phyloP scores from a whole-genome alignment of 2,888 invertebrate species.

The Panopea generosa region DNA sequence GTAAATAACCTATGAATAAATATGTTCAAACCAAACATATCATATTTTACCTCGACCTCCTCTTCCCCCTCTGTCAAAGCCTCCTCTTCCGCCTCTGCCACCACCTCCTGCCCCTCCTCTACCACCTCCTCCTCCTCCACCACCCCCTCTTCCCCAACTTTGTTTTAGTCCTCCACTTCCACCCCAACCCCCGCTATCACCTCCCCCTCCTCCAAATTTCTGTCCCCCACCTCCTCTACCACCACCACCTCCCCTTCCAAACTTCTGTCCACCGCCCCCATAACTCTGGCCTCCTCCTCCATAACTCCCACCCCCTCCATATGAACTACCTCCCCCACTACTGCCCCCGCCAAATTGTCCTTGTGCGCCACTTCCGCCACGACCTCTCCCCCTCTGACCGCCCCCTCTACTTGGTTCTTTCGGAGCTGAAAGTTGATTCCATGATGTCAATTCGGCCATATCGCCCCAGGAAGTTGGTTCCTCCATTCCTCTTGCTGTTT shows the following conservation, averaged over 20 bases:
- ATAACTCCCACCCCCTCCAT: not conserved
- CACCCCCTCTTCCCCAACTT: conserved; percentile 17
- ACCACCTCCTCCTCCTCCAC: conserved; percentile 37
- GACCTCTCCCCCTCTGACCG: conserved; percentile 60
- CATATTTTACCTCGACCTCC: conserved; percentile 24
- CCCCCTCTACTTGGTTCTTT: conserved; percentile 9
- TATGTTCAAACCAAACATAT: too few relatives aligned
- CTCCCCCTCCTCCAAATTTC: conserved; percentile 20
- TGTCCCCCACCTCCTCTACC: conserved; percentile 9
- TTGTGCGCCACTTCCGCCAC: conserved; percentile 61
- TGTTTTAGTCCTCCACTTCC: not conserved
- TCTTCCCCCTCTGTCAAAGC: conserved; percentile 22
- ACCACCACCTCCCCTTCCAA: not conserved
- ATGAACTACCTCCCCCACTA: not conserved
- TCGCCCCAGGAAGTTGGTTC: not conserved
- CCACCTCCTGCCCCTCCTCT: conserved; percentile 19
- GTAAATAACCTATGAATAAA: too few relatives aligned
- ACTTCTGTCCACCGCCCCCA: not conserved
- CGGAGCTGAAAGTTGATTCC: conserved; percentile 7
- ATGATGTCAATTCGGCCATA: conserved; percentile 8
- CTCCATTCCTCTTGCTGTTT: not conserved
- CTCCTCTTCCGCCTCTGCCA: conserved; percentile 14
- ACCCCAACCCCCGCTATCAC: conserved; percentile 21
- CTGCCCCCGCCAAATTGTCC: conserved; percentile 21
- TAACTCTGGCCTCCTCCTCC: not conserved